Conservation (phyloP, 2,797 vertebrate genomes). For the Nasua narica region DNA sequence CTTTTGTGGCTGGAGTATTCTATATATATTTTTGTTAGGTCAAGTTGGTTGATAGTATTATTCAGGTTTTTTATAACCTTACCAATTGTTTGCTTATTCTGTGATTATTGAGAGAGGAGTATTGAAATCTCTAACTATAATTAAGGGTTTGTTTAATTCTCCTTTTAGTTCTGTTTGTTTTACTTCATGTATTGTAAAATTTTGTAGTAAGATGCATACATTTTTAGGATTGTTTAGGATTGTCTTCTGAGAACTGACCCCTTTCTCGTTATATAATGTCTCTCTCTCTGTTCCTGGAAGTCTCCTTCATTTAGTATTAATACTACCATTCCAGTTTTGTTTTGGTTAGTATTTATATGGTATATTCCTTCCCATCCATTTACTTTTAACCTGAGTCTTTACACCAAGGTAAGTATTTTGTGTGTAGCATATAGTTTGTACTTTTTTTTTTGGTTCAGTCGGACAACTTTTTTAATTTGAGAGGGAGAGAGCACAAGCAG, state of each 20-base stretch:
- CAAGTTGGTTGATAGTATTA: background rate
- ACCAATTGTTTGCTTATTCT: background rate
- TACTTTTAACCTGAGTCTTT: background rate
- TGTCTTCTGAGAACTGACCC: background rate
- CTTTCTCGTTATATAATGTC: background rate
- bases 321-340: background rate
- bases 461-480: background rate
- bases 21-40: background rate
- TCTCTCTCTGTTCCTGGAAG: background rate
- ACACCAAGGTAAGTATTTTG: conserved; percentile 18
- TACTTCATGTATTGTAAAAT: background rate
- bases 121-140: background rate
- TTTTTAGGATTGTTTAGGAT: background rate
- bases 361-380: background rate
- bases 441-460: background rate
- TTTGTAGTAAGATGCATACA: background rate
- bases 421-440: background rate
- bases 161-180: background rate
- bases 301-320: background rate
- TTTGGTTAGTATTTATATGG: background rate
- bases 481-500: background rate
- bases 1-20: background rate
- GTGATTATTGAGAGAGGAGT: background rate
- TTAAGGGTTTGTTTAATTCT: background rate
- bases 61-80: background rate